Base-by-base conservation (phyloP, 2,888 invertebrate genomes). In the Nemotelus pantherinus region DNA sequence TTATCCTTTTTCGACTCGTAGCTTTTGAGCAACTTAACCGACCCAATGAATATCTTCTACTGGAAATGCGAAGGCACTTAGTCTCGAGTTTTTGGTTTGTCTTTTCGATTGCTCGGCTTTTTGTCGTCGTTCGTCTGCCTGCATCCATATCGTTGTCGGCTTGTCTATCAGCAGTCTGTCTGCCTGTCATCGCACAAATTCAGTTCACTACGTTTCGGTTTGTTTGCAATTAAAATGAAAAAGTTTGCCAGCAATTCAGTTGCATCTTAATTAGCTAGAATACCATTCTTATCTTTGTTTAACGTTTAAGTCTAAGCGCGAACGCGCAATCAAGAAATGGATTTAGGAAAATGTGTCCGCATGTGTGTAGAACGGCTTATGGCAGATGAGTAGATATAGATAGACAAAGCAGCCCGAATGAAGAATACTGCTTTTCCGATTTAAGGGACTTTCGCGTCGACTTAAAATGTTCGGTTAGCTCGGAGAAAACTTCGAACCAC, bases 221-320 rank as follows among this genome's bases (percentile, higher is more conserved):
- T 10, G 48, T 25, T 67, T 47, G 67, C 67, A 67, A 67, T 67
- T 67, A 67, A 67, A 67, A 67, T 67, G 41, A 70, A 53, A 55
- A 70, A 70, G 55, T 53, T 70, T 70, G 55, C 70, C 53, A 70
- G 25, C 53, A 74, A 63, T 41, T 74, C 41, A 2, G 60, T 74
- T 74, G 74, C 74, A 74, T 74, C 74, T 74, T 74, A 74, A 74
- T 74, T 74, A 74, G 74, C 60, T 48, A 50, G 25, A 74, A 74
- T 74, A 60, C 70, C 7, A 53, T 53, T 70, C 47, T 70, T 47
- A 25, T 25, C 25, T 25, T 25, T 25, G 25, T 25, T 25, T 25
- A 25, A 25, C 10, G 55, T 55, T 70, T 55, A 55, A 9, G 47
- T 70, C 70, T 7, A 9, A 43, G 55, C 39, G 43, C 55, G 41